Conservation (phyloP, 2,888 invertebrate genomes). For the Sphaeridia pumilis region DNA sequence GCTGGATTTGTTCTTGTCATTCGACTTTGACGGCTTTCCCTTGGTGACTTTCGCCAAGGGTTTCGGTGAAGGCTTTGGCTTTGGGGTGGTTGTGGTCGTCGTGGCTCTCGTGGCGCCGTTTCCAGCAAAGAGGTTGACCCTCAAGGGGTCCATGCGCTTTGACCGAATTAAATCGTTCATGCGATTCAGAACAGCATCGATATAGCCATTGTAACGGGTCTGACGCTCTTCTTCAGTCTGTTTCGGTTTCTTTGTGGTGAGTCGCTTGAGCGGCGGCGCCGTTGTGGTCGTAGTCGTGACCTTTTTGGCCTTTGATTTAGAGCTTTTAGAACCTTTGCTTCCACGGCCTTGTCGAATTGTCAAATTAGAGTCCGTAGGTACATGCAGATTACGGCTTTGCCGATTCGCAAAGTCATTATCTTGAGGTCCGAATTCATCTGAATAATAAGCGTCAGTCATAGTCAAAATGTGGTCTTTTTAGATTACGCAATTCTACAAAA, state of each 20-base stretch:
- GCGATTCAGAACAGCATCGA: slow-evolving; percentile 31
- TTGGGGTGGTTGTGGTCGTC: not conserved
- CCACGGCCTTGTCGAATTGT: not conserved
- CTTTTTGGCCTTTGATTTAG: not conserved
- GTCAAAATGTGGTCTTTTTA: no score
- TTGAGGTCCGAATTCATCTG: no score
- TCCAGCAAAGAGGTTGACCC: slow-evolving; percentile 33
- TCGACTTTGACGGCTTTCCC: slow-evolving; percentile 10
- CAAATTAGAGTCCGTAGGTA: no score
- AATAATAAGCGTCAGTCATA: no score
- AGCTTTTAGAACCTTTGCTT: no score
- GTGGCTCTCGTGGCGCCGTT: not conserved
- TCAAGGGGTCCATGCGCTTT: slow-evolving; percentile 33
- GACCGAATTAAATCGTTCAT: slow-evolving; percentile 31
- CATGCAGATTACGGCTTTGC: no score
- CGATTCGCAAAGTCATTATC: no score
- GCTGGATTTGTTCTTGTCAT: slow-evolving; percentile 5
- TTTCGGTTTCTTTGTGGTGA: not conserved
- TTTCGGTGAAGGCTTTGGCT: no score
- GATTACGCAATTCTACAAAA: no score
- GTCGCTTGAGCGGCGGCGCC: no score
- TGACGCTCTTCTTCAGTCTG: slow-evolving; percentile 7
- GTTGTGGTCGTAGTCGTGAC: not conserved
- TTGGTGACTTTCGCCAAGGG: no score
- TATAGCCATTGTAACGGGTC: slow-evolving; percentile 24